Evolutionary conservation across 2,113 vertebrate species (phyloP), one percentile per base, ranked within the genome.

Genomic region (Cephalopterus ornatus): DNA sequence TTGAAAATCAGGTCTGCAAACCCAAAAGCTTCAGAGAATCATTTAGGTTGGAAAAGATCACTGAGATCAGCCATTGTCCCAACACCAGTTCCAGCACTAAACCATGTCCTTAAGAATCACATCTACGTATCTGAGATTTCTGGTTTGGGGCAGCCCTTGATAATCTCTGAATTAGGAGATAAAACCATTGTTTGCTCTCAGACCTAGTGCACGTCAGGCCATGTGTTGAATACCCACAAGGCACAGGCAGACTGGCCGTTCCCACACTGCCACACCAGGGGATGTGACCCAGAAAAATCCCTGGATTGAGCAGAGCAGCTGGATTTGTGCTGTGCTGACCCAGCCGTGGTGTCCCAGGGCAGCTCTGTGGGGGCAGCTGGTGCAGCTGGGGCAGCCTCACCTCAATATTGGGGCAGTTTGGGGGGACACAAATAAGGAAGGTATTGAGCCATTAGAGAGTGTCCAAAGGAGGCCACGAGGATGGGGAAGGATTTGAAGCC

Each of bases 331-430:
- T 41, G 20, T 3, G 8, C 56, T 56, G 12, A 35, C 50, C 12
- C n/a, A 41, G 67, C 3, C 55, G 6, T 0, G 1, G 11, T 2
- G 1, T 4, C 53, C 32, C 17, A 14, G 62, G 50, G 32, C 47
- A 37, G 78, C 62, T 56, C 52, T 50, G 49, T 7, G 49, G 24
- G 49, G 26, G 24, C 49, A 50, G 49, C 14, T 49, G 23, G 46
- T 5, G 46, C 21, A 47, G 20, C 24, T 50, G 49, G 49, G 49
- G 49, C 8, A 8, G 49, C 49, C 49, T 50, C 49, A 26, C 24
- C 49, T 27, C 24, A 50, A 27, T 14, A 52, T 52, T 28, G 50
- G 14, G 28, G 52, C 52, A 53, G 28, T 53, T 53, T 30, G 7
- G 27, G 52, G 50, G 6, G 8, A 5, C 50, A 52, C 50, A 28